Evolutionary conservation across 2,888 invertebrate genomes (phyloP).

Genomic region (Noctua comes): DNA sequence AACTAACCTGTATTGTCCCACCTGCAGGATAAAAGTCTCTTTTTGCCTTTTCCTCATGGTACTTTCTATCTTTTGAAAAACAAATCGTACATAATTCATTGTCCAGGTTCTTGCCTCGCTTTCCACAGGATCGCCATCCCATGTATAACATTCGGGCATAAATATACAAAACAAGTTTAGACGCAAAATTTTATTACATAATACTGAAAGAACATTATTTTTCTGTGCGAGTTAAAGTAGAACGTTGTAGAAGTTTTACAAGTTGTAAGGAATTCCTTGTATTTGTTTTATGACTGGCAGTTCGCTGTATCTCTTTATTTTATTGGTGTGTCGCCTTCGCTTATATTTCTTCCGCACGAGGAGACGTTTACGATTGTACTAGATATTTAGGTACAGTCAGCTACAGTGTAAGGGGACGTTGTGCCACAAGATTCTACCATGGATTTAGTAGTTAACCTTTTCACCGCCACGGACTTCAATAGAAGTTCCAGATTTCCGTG

Average conservation of each 20-base stretch:
- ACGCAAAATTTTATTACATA: conserved; percentile 27
- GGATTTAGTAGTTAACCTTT: not conserved
- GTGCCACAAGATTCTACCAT: not conserved
- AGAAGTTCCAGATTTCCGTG: too few relatives aligned
- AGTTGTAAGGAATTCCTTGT: conserved; percentile 32
- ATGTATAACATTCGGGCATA: conserved; percentile 22
- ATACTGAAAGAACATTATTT: conserved; percentile 4
- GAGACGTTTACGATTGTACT: not conserved
- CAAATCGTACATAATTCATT: not conserved
- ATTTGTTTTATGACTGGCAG: conserved; percentile 36
- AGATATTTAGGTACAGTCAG: not conserved
- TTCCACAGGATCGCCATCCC: not conserved
- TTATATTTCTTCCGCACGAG: conserved; percentile 7
- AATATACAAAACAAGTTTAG: conserved; percentile 23
- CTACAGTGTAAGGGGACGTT: not conserved
- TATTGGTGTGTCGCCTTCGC: conserved; percentile 13
- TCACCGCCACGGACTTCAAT: too few relatives aligned
- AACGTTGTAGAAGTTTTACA: conserved; percentile 38
- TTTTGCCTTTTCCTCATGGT: not conserved
- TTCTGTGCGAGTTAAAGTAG: conserved; percentile 10
- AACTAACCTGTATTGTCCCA: not conserved
- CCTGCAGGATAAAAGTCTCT: not conserved
- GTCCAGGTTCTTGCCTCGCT: not conserved
- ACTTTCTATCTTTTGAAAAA: not conserved
- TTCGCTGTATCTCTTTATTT: conserved; percentile 23